Evolutionary conservation across 2,888 invertebrate genomes (phyloP).

Genomic region (Acleris sparsana): DNA sequence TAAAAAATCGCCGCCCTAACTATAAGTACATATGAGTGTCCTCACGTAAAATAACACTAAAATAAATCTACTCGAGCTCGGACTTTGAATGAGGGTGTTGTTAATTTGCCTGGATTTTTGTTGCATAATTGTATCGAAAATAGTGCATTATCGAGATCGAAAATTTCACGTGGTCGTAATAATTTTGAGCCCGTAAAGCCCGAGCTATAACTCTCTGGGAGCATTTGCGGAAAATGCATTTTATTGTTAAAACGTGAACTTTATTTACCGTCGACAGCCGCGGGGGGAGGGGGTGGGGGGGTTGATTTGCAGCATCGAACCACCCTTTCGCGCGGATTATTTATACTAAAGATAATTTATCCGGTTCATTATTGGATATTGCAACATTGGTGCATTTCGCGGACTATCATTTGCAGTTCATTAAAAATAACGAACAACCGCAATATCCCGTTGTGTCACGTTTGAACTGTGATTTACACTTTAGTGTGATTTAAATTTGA

Average conservation of each 20-base stretch:
- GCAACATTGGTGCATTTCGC: constrained; percentile 78
- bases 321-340: constrained; percentile 81
- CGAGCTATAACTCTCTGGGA: constrained; percentile 79
- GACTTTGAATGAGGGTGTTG: constrained; percentile 28
- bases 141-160: constrained; percentile 81
- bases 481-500: constrained; percentile 1
- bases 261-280: constrained; percentile 82
- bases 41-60: too few species aligned
- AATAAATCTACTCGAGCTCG: constrained; percentile 12
- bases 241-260: constrained; percentile 84
- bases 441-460: constrained; percentile 32
- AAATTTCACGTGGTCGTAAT: constrained; percentile 81
- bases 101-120: constrained; percentile 44
- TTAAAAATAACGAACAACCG: constrained; percentile 62
- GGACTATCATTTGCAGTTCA: constrained; percentile 77
- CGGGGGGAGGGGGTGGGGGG: constrained; percentile 65
- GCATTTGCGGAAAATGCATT: constrained; percentile 84
- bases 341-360: constrained; percentile 82
- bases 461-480: constrained; percentile 18
- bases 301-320: constrained; percentile 82
- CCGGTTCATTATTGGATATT: constrained; percentile 81
- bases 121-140: constrained; percentile 58
- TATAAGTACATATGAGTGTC: constrained; percentile 19
- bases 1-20: constrained; percentile 56
- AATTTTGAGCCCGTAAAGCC: constrained; percentile 84